These are phyloP conservation scores for Ormyrus nitidulus DNA, from an alignment of 2,888 invertebrate species.

Conservation along the genomic window DNA sequence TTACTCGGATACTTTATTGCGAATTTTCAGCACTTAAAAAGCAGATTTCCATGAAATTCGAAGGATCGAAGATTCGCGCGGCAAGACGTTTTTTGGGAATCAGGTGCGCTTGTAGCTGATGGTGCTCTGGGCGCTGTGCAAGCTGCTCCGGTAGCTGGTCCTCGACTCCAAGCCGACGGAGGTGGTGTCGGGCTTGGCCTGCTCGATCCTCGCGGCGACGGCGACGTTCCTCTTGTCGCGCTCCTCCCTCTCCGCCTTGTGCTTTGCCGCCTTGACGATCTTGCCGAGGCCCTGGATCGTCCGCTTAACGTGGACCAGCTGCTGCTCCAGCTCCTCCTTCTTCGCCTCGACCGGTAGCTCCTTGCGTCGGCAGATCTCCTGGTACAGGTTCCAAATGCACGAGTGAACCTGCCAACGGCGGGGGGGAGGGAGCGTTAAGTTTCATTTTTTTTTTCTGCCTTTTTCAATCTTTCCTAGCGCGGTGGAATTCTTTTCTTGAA, in stretches of 20 bases:
- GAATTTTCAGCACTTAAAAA: too few relatives aligned
- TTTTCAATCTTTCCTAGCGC: too few relatives aligned
- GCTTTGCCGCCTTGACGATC: slow-evolving; percentile 67
- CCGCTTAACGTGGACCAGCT: slow-evolving; percentile 80
- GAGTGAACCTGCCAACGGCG: slow-evolving; percentile 59
- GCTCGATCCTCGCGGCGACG: neutral
- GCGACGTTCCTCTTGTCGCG: slow-evolving; percentile 14
- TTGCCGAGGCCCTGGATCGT: slow-evolving; percentile 78
- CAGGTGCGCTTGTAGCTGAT: slow-evolving; percentile 22
- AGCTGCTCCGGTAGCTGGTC: too few relatives aligned
- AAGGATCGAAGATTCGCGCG: too few relatives aligned
- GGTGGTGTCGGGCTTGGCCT: neutral
- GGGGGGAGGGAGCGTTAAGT: too few relatives aligned
- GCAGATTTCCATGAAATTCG: too few relatives aligned
- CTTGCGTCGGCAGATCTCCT: slow-evolving; percentile 80
- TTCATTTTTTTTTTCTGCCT: too few relatives aligned
- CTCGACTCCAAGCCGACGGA: neutral
- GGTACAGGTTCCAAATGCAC: slow-evolving; percentile 81
- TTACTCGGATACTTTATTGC: too few relatives aligned
- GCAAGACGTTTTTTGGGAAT: too few relatives aligned
- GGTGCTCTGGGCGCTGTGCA: neutral
- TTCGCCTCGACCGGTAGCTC: slow-evolving; percentile 72
- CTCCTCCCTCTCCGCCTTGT: slow-evolving; percentile 60
- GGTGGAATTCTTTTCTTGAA: too few relatives aligned
- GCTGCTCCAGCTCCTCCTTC: slow-evolving; percentile 79